A percentile compares a stretch with the other conserved stretches of the same genome.
These are phyloP conservation scores for Aplocera efformata DNA, from an alignment of 2,888 invertebrate species.

Conservation along the genomic window DNA sequence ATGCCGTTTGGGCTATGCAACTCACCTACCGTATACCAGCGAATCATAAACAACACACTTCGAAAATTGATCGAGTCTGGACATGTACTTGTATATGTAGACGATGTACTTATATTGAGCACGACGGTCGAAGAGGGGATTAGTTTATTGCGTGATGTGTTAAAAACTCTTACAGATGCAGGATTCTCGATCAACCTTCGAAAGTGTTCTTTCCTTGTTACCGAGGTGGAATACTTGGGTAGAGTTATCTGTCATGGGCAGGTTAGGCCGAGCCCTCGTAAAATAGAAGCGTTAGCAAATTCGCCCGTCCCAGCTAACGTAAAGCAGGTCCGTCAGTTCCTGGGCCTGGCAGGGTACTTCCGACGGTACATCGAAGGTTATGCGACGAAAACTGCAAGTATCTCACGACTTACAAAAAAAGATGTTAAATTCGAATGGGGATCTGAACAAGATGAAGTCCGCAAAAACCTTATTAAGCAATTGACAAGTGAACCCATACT, in stretches of 20 bases:
- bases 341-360: background rate
- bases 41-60: no score
- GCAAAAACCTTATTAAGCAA: slow-evolving; percentile 3
- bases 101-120: no score
- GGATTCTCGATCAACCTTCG: background rate
- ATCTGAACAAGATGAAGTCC: slow-evolving; percentile 1
- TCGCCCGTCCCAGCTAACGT: no score
- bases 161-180: no score
- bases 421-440: slow-evolving; percentile 11
- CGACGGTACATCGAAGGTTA: slow-evolving; percentile 12
- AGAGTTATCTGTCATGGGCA: no score
- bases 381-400: slow-evolving; percentile 12
- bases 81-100: no score
- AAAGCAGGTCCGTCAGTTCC: background rate
- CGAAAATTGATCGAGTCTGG: no score
- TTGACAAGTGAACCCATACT: slow-evolving; percentile 20
- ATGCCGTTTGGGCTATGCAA: no score
- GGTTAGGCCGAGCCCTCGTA: background rate
- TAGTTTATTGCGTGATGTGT: no score
- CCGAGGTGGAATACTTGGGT: background rate
- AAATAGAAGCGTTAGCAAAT: background rate
- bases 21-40: no score
- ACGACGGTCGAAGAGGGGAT: no score
- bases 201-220: slow-evolving; percentile 8
- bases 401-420: slow-evolving; percentile 6